These are phyloP conservation scores for Nephrotoma appendiculata DNA, from an alignment of 2,888 invertebrate genomes.

Conservation along the genomic window DNA sequence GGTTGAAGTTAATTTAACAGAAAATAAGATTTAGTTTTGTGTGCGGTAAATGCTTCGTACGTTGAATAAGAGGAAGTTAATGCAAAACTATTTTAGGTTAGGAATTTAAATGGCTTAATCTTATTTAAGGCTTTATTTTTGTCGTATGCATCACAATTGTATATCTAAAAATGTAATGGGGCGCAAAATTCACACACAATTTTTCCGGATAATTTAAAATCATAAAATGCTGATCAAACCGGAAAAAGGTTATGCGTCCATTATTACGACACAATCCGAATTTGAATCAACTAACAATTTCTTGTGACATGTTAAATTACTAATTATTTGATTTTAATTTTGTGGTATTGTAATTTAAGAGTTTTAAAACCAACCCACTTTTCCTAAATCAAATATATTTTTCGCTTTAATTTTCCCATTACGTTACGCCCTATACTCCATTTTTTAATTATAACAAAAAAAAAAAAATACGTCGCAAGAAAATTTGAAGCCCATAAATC, in stretches of 20 bases:
- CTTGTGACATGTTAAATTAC: neutral
- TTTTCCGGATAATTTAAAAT: neutral
- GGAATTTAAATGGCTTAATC: neutral
- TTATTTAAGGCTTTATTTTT: neutral
- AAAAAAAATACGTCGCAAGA: neutral
- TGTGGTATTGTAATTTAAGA: neutral
- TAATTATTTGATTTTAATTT: neutral
- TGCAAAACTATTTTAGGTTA: neutral
- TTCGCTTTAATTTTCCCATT: neutral
- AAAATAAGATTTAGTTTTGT: neutral
- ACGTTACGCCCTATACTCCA: neutral
- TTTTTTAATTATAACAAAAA: neutral
- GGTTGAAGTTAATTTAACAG: neutral
- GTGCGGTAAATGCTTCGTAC: neutral
- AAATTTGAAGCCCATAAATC: neutral
- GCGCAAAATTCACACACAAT: neutral
- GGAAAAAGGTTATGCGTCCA: neutral
- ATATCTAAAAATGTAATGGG: neutral
- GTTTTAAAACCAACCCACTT: neutral
- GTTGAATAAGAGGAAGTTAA: neutral
- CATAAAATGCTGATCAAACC: too few species aligned
- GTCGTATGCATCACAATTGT: neutral
- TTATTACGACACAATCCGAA: neutral
- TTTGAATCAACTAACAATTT: neutral
- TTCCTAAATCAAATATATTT: neutral